Evolutionary conservation across 2,888 invertebrate species (phyloP).

Genomic region (Xanthostigma xanthostigma): DNA sequence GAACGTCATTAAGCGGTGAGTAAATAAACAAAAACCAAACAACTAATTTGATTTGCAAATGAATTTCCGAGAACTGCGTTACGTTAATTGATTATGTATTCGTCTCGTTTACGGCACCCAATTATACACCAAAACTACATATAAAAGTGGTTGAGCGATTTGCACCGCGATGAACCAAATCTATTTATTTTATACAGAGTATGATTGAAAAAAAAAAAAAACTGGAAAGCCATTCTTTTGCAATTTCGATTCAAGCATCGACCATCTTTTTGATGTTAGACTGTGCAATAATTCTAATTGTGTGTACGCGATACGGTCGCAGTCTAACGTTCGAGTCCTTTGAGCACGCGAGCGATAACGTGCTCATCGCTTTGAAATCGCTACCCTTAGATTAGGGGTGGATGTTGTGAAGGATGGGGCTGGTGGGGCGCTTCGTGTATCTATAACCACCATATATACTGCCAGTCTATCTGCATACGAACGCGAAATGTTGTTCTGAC

Average conservation of each 20-base stretch:
- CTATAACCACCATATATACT: too few relatives aligned
- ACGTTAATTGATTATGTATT: too few relatives aligned
- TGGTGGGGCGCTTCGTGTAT: background rate
- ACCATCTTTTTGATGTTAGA: slow-evolving; percentile 22
- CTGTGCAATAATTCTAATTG: slow-evolving; percentile 11
- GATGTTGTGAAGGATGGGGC: background rate
- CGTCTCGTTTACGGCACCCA: too few relatives aligned
- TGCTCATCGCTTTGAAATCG: slow-evolving; percentile 25
- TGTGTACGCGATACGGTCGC: slow-evolving; percentile 11
- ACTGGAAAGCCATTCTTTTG: slow-evolving; percentile 18
- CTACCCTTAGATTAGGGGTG: slow-evolving; percentile 4
- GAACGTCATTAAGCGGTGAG: too few relatives aligned
- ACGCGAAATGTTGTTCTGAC: too few relatives aligned
- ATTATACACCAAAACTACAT: too few relatives aligned
- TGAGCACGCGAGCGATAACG: slow-evolving; percentile 22
- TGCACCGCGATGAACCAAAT: slow-evolving; percentile 9
- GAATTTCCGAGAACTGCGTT: too few relatives aligned
- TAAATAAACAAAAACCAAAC: too few relatives aligned
- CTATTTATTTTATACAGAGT: slow-evolving; percentile 18
- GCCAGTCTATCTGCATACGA: too few relatives aligned
- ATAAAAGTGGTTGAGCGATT: background rate
- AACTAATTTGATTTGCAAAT: too few relatives aligned
- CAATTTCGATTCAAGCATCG: slow-evolving; percentile 18
- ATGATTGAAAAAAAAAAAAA: slow-evolving; percentile 21
- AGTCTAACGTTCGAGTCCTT: slow-evolving; percentile 16